Conservation (phyloP, 1,140 invertebrate genomes). For the Drosophila subobscura region DNA sequence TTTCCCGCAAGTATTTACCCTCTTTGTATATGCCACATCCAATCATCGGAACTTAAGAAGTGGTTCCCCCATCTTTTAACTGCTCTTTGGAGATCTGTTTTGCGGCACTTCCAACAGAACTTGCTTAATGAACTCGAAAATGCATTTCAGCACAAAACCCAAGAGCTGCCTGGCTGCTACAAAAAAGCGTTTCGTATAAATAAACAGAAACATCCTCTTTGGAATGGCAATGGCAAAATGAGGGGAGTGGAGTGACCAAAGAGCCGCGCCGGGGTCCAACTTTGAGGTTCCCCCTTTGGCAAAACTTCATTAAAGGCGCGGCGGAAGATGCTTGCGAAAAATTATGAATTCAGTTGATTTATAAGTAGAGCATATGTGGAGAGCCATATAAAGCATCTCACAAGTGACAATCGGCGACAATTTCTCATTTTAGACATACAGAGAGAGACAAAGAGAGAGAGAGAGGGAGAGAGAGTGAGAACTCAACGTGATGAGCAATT, state of each 20-base stretch:
- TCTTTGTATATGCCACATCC: background rate
- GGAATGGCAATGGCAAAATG: background rate
- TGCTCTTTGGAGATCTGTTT: constrained; percentile 11
- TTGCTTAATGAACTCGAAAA: constrained; percentile 64
- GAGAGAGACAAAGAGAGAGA: constrained; percentile 8
- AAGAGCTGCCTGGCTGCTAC: constrained; percentile 11
- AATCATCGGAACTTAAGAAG: background rate
- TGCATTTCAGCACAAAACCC: constrained; percentile 36
- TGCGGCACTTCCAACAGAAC: constrained; percentile 33
- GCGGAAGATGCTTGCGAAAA: constrained; percentile 40
- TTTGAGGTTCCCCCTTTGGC: constrained; percentile 34
- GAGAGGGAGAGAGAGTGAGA: constrained; percentile 1
- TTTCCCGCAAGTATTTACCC: no score
- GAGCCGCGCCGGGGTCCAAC: constrained; percentile 23
- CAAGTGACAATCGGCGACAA: constrained; percentile 72
- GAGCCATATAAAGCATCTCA: constrained; percentile 3
- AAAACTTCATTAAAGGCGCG: constrained; percentile 57
- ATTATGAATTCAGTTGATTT: constrained; percentile 75
- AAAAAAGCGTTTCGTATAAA: constrained; percentile 42
- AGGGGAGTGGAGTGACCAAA: constrained; percentile 27
- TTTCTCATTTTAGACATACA: constrained; percentile 52
- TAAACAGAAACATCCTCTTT: constrained; percentile 71
- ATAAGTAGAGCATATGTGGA: constrained; percentile 42
- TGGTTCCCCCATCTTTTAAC: background rate
- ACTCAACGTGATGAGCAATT: constrained; percentile 72